Base-by-base conservation (phyloP, 2,797 vertebrate genomes). In the Myiotriccus ornatus region DNA sequence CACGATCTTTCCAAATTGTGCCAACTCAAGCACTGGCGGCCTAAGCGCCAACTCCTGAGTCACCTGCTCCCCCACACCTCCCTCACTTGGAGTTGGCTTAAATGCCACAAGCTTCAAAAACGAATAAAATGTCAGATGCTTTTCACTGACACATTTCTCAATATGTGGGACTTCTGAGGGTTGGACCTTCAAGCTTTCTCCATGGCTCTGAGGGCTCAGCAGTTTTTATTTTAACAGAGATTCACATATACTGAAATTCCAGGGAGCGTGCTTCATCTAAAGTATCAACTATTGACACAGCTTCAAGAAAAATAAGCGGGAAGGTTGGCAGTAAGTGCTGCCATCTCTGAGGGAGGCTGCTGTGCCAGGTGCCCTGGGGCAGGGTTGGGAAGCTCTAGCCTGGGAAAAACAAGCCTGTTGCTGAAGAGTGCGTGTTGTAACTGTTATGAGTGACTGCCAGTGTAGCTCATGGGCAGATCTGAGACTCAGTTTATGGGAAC, bases 361-460 rank as follows among this genome's bases (percentile, higher is more conserved):
- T 7, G 14, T 84, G 86, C 87, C 88, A 92, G 37, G 37, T 91
- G 81, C 85, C 88, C 81, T 89, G 78, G 63, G 86, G 83, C 88
- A 77, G 91, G 64, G 59, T 14, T 92, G 89, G 84, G 65, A 50
- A 91, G 67, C 71, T 74, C 43, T 32, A 75, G 89, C 68, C 74
- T 96, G 90, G 80, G 91, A 93, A 95, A 96, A 94, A 85, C 69
- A 75, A 64, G 56, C 34, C 47, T 89, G 65, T 64, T 94, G 90
- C 85, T 78, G 95, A 89, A 79, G 78, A 84, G 68, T 63, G 35
- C 4, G 0, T 69, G 77, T 87, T 95, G 82, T 78, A 78, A 76
- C 80, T 87, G 41, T 70, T 68, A 20, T 2, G 84, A 78, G 87
- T 32, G 79, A 69, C 59, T 91, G 91, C 55, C 63, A 63, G 78